These are phyloP conservation scores for Drosophila demipolita DNA, from an alignment of 2,888 invertebrate species.

Conservation along the genomic window DNA sequence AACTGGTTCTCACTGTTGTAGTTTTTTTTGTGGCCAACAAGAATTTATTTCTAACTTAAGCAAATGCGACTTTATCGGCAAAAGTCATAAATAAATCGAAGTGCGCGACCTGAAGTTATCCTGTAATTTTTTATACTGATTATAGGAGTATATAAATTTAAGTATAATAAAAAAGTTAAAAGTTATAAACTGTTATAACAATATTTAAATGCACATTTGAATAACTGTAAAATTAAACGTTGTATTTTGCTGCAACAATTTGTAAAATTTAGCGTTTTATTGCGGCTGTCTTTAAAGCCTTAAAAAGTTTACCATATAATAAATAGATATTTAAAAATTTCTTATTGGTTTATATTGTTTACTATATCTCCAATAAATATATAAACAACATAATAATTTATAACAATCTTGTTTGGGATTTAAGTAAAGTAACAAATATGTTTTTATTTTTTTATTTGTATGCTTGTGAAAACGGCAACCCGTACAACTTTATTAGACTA, in stretches of 20 bases:
- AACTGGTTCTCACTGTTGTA: constrained; percentile 69
- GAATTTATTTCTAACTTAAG: constrained; percentile 80
- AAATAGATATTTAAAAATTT: neutral
- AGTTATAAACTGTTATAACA: rapidly evolving
- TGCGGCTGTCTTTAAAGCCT: neutral
- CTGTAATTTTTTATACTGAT: constrained; percentile 19
- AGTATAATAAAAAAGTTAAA: neutral
- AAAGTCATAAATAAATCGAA: constrained; percentile 33
- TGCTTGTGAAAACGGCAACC: neutral
- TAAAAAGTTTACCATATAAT: neutral
- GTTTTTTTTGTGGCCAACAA: constrained; percentile 50
- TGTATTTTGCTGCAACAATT: neutral
- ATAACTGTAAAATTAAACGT: neutral
- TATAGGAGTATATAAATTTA: neutral
- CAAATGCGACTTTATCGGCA: constrained; percentile 76
- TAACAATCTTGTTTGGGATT: neutral
- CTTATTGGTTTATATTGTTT: neutral
- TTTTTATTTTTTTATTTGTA: neutral
- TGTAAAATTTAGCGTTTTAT: neutral
- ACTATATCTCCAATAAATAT: neutral
- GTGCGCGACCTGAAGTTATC: constrained; percentile 44
- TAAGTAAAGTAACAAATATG: neutral
- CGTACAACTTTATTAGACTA: neutral
- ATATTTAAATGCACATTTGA: neutral
- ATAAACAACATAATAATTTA: neutral